Base-by-base conservation (phyloP, 2,113 vertebrate genomes). In the Dicentrarchus labrax region DNA sequence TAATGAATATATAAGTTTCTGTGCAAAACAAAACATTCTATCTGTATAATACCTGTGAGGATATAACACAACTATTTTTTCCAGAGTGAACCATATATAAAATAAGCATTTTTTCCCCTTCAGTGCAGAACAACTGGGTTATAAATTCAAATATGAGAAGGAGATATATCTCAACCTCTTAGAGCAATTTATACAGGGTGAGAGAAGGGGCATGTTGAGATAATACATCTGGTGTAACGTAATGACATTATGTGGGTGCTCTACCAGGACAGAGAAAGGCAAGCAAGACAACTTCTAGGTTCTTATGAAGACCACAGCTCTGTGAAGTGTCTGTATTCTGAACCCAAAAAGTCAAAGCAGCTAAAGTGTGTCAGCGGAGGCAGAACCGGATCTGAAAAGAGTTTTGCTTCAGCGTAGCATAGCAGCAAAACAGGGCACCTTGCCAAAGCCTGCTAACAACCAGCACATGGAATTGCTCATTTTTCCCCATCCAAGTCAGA, bases 361-460 rank as follows among this genome's bases (percentile, higher is more conserved):
- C 66, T 69, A 41, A 71, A 60, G 71, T 36, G 8, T 64, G 68
- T 50, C 76, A 75, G 76, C 51, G 47, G 61, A 71, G 64, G 54
- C 59, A 79, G 78, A 77, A 71, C 51, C 36, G 71, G 47, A 38
- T 47, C 41, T 60, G 6, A 70, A 6, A 30, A 75, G 51, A 59
- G 21, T 77, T 83, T 72, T 70, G 64, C 82, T 86, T 68, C 36
- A 82, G 71, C 10, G 16, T 68, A 80, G 73, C 39, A 39, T 76
- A 91, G 86, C 86, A 89, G 85, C 88, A 82, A 76, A 65, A 74
- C 76, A 86, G 78, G 84, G 78, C 67, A 75, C 24, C 30, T n/a
- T 71, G 61, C 78, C 68, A 69, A 72, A 47, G 73, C 64, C 65
- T 50, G 47, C 41, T 81, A 54, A 70, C 51, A 71, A 59, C 56